Evolutionary conservation across 2,797 vertebrate genomes (phyloP), one percentile per base, ranked within the genome.

Genomic region (Sitta carolinensis): DNA sequence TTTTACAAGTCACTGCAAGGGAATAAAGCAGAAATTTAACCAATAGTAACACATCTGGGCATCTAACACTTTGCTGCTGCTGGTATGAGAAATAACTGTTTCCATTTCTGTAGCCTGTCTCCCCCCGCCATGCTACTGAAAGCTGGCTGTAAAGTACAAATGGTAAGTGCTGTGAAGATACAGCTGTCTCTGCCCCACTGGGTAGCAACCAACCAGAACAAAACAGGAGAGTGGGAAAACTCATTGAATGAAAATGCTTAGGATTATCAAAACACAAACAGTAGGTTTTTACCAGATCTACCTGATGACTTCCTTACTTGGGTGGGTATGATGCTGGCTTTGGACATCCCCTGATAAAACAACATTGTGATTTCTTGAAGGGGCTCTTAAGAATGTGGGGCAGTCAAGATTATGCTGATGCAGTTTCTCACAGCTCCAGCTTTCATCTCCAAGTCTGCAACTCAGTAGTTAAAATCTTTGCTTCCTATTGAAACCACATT

Each of bases 291-390:
- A 34, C 32, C 8, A 12, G 6, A 14, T 52, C 34, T 36, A 5
- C 50, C 38, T 50, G 30, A 15, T 17, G 22, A 42, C 0, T 0
- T 3, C 15, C 5, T 38, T 67, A 27, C 27, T 82, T 73, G 5
- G 3, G 18, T 1, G 0, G 22, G 18, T 48, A 11, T 42, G 21
- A 42, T 18, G 17, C 15, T 79, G 81, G 15, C 19, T 70, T 42
- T 68, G 34, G 29, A 36, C 13, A 42, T 2, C 2, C 11, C 4
- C 29, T 63, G 26, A 36, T 8, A 67, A 40, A 68, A 34, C 8
- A 73, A 7, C 9, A 34, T 4, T 38, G 15, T 5, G 3, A 29
- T 70, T 69, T 89, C 52, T 67, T 25, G 36, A 59, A 59, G 32
- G 54, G 13, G 10, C 13, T 84, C 5, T 1, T 23, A 51, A 68